phyloP scores from a whole-genome alignment of 2,113 vertebrate genomes.

The Lycocorax pyrrhopterus region DNA sequence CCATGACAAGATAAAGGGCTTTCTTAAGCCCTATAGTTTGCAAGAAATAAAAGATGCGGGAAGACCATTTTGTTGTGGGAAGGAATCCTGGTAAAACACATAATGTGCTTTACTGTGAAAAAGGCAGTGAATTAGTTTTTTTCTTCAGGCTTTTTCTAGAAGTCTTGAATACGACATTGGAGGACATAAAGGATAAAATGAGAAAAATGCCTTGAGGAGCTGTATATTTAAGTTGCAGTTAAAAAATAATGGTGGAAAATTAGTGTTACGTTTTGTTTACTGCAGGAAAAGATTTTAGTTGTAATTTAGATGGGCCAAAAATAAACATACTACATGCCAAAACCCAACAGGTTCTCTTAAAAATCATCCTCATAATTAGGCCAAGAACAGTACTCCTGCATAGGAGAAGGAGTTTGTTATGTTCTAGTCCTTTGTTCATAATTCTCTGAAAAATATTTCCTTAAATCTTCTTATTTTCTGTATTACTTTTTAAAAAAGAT shows the following conservation, averaged over 20 bases:
- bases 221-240: neutral
- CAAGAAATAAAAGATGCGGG: neutral
- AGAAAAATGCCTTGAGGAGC: neutral
- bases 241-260: neutral
- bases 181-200: neutral
- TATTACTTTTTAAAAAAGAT: neutral
- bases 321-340: neutral
- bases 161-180: neutral
- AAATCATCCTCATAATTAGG: neutral
- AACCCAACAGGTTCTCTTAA: neutral
- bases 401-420: neutral
- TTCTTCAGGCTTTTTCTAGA: neutral
- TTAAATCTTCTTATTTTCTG: neutral
- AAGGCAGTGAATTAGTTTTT: neutral
- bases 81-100: neutral
- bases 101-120: neutral
- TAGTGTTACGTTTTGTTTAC: neutral
- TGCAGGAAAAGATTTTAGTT: neutral
- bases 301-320: neutral
- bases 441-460: neutral
- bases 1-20: neutral
- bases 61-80: neutral
- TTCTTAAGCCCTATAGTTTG: neutral
- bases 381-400: neutral
- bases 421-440: neutral